Conservation (phyloP, 2,797 vertebrate genomes). For the Clamator glandarius region DNA sequence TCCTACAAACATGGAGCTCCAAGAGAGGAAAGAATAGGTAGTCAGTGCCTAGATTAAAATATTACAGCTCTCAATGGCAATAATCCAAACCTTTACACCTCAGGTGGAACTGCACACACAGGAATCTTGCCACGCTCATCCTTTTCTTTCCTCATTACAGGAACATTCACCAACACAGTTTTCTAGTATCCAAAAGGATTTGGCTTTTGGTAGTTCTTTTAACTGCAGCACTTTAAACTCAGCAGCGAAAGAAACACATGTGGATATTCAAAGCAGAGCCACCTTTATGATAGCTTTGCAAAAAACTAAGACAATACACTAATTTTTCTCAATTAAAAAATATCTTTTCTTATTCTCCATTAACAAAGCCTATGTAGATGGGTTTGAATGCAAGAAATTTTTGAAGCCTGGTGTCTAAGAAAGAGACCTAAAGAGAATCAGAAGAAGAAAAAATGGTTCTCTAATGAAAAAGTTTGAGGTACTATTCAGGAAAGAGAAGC, state of each 20-base stretch:
- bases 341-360: neutral
- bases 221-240: neutral
- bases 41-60: neutral
- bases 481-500: neutral
- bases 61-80: neutral
- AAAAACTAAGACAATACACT: neutral
- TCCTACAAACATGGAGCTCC: neutral
- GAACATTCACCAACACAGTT: neutral
- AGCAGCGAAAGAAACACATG: neutral
- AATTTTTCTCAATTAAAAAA: neutral
- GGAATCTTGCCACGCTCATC: neutral
- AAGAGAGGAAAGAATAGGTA: neutral
- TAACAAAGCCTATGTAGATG: neutral
- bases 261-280: neutral
- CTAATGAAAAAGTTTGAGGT: neutral
- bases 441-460: neutral
- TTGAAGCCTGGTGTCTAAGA: neutral
- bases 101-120: neutral
- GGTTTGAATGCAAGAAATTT: neutral
- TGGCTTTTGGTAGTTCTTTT: neutral
- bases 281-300: neutral
- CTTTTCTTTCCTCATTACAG: neutral
- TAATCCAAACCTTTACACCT: neutral
- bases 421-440: neutral
- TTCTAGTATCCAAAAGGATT: neutral